Evolutionary conservation across 64 coral and sea anemone genomes (phyloP).

Genomic region (Actinia equina): DNA sequence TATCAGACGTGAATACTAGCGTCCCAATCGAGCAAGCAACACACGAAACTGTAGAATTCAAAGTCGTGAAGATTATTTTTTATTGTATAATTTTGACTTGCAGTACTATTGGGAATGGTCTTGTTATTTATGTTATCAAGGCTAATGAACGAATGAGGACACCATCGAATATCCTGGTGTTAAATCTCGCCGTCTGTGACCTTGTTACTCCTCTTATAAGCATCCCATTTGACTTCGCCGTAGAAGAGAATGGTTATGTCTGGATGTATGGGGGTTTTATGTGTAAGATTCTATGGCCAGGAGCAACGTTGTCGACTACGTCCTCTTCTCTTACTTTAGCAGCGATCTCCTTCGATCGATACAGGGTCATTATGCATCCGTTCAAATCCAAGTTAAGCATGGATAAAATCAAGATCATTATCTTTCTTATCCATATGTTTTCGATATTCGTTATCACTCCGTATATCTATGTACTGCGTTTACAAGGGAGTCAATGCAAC

Average conservation of each 20-base stretch:
- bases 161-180: slow-evolving; percentile 35
- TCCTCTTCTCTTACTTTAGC: slow-evolving; percentile 48
- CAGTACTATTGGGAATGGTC: slow-evolving; percentile 37
- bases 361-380: slow-evolving; percentile 61
- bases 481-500: slow-evolving; percentile 9
- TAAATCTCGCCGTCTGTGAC: slow-evolving; percentile 51
- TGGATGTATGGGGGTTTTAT: slow-evolving; percentile 47
- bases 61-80: slow-evolving; percentile 44
- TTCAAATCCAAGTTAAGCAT: slow-evolving; percentile 36
- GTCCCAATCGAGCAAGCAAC: background rate
- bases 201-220: slow-evolving; percentile 37
- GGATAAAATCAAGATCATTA: slow-evolving; percentile 27
- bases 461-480: slow-evolving; percentile 23
- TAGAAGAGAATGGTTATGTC: slow-evolving; percentile 48
- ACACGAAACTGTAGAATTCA: slow-evolving; percentile 29
- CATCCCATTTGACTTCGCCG: slow-evolving; percentile 47
- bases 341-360: slow-evolving; percentile 48
- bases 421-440: slow-evolving; percentile 24
- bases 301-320: slow-evolving; percentile 37
- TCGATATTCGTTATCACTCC: slow-evolving; percentile 26
- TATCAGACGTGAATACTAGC: background rate
- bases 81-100: slow-evolving; percentile 33
- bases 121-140: slow-evolving; percentile 31
- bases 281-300: slow-evolving; percentile 49
- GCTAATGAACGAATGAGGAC: slow-evolving; percentile 45